Conservation (phyloP, 2,888 invertebrate species). For the Latrodectus elegans region DNA sequence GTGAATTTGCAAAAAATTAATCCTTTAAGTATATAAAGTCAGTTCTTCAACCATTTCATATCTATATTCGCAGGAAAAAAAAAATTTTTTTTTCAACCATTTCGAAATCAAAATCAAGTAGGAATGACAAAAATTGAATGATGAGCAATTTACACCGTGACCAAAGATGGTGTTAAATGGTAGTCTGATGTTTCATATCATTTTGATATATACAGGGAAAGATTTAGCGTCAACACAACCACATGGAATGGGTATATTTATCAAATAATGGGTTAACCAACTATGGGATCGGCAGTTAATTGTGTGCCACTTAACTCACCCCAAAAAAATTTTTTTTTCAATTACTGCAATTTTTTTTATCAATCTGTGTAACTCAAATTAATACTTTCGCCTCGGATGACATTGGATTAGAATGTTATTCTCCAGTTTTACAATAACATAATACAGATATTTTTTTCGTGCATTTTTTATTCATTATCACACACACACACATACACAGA, state of each 20-base stretch:
- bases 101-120: too few species aligned
- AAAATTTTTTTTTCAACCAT: too few species aligned
- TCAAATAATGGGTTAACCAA: slow-evolving; percentile 61
- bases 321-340: slow-evolving; percentile 30
- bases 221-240: slow-evolving; percentile 43
- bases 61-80: too few species aligned
- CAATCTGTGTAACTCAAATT: slow-evolving; percentile 26
- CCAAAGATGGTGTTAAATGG: slow-evolving; percentile 35
- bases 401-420: slow-evolving; percentile 13
- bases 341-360: slow-evolving; percentile 45
- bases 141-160: neutral
- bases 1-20: too few species aligned
- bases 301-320: slow-evolving; percentile 20
- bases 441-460: slow-evolving; percentile 10
- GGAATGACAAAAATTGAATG: too few species aligned
- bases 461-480: neutral
- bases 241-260: slow-evolving; percentile 10
- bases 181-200: neutral
- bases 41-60: too few species aligned
- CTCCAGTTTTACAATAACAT: slow-evolving; percentile 27
- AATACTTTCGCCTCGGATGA: slow-evolving; percentile 14
- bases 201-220: neutral
- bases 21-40: too few species aligned
- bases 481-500: neutral
- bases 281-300: slow-evolving; percentile 52